Conservation (phyloP, 1,140 invertebrate genomes). For the Geopemphigus sp. region DNA sequence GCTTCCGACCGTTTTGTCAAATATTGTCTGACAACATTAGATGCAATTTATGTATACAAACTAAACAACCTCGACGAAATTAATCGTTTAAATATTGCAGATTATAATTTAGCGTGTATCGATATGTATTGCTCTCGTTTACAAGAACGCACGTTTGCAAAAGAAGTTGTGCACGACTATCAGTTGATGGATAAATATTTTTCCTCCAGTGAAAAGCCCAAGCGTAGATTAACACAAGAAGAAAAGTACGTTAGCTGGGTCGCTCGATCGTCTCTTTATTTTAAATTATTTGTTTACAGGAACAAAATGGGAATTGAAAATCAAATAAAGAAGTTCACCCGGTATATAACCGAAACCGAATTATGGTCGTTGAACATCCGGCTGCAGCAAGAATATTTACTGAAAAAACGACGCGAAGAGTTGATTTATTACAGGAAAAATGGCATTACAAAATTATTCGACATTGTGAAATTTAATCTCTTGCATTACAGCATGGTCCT, state of each 20-base stretch:
- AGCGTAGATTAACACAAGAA: constrained; percentile 25
- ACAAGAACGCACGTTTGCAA: not conserved
- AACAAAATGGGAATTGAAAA: constrained; percentile 18
- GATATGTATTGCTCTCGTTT: constrained; percentile 37
- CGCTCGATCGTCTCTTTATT: not conserved
- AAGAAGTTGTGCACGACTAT: constrained; percentile 40
- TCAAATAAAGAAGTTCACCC: constrained; percentile 31
- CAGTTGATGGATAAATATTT: constrained; percentile 45
- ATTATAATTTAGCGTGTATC: constrained; percentile 39
- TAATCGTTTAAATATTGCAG: constrained; percentile 22
- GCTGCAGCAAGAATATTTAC: constrained; percentile 22
- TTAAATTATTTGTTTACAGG: not conserved
- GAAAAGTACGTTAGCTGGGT: not conserved
- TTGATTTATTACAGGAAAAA: constrained; percentile 37
- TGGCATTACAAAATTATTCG: constrained; percentile 34
- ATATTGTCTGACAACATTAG: too few relatives aligned
- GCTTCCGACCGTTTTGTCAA: too few relatives aligned
- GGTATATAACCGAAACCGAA: constrained; percentile 17
- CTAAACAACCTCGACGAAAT: too few relatives aligned
- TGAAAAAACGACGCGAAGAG: constrained; percentile 41
- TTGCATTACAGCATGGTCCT: constrained; percentile 22
- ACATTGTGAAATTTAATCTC: constrained; percentile 43
- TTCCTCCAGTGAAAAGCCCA: constrained; percentile 30
- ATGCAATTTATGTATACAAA: too few relatives aligned
- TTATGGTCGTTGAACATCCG: constrained; percentile 33